Evolutionary conservation across 2,888 invertebrate species (phyloP).

Genomic region (Drosophila buzzatii): DNA sequence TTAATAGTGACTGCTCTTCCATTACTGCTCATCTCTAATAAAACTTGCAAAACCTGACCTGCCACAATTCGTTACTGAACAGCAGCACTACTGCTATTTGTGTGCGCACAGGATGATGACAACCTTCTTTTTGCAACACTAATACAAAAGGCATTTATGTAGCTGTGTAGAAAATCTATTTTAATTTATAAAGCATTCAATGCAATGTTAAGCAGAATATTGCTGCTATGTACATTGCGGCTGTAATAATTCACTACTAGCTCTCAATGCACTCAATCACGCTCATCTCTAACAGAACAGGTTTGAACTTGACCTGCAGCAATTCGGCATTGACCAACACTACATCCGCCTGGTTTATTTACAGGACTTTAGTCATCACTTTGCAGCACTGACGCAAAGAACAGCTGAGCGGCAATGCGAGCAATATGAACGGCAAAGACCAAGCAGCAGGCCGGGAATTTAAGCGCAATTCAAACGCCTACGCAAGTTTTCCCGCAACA

Average conservation of each 20-base stretch:
- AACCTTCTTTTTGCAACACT: no score
- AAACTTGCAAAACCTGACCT: conserved; percentile 32
- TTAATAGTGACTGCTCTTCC: conserved; percentile 19
- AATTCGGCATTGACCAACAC: conserved; percentile 38
- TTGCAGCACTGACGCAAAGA: conserved; percentile 39
- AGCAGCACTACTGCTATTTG: neutral
- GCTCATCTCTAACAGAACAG: conserved; percentile 19
- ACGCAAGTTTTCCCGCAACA: conserved; percentile 68
- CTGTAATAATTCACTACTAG: conserved; percentile 10
- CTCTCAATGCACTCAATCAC: neutral
- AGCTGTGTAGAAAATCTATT: neutral
- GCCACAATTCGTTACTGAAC: conserved; percentile 18
- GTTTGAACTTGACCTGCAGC: conserved; percentile 26
- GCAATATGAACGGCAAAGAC: conserved; percentile 65
- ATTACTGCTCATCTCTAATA: conserved; percentile 12
- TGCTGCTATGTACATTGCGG: neutral
- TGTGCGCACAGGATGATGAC: neutral
- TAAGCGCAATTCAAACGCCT: conserved; percentile 71
- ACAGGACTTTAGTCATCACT: conserved; percentile 36
- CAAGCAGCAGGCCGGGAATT: conserved; percentile 67
- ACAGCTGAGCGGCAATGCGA: conserved; percentile 54
- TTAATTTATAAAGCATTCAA: neutral
- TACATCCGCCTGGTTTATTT: conserved; percentile 4
- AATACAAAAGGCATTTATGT: neutral
- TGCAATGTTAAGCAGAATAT: neutral